Conservation (phyloP, 2,113 vertebrate genomes). For the Nipponia nippon region DNA sequence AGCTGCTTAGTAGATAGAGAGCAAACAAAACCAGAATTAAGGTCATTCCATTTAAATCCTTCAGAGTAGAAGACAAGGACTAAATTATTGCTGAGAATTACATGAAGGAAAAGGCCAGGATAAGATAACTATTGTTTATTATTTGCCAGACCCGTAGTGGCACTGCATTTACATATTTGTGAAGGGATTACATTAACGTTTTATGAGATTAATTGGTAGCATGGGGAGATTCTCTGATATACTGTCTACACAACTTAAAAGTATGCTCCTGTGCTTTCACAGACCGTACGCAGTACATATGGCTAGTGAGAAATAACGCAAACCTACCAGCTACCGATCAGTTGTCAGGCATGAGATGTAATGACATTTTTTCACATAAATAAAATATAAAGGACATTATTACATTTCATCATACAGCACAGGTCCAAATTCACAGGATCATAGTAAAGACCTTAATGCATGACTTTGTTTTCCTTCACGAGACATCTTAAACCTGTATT, state of each 20-base stretch:
- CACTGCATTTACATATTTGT: conserved; percentile 71
- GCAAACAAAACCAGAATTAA: conserved; percentile 82
- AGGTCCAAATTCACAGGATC: background rate
- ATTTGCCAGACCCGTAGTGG: conserved; percentile 64
- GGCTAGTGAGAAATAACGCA: background rate
- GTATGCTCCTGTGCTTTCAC: background rate
- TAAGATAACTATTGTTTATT: conserved; percentile 71
- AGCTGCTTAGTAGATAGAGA: conserved; percentile 76
- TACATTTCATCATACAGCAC: background rate
- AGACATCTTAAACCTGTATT: background rate
- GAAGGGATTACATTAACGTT: conserved; percentile 70
- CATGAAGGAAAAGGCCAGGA: conserved; percentile 55
- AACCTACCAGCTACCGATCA: background rate
- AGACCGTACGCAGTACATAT: background rate
- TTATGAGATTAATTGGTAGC: conserved; percentile 69
- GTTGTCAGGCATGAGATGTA: background rate
- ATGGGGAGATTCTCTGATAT: conserved; percentile 37
- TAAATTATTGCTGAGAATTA: conserved; percentile 76
- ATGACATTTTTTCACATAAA: background rate
- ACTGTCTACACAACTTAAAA: conserved; percentile 14
- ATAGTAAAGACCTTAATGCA: background rate
- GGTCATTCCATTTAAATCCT: conserved; percentile 81
- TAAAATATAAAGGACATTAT: background rate
- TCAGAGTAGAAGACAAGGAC: conserved; percentile 71
- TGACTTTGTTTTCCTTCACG: background rate